phyloP scores from a whole-genome alignment of 2,797 vertebrate genomes.

The Helicolenus hilgendorfi region DNA sequence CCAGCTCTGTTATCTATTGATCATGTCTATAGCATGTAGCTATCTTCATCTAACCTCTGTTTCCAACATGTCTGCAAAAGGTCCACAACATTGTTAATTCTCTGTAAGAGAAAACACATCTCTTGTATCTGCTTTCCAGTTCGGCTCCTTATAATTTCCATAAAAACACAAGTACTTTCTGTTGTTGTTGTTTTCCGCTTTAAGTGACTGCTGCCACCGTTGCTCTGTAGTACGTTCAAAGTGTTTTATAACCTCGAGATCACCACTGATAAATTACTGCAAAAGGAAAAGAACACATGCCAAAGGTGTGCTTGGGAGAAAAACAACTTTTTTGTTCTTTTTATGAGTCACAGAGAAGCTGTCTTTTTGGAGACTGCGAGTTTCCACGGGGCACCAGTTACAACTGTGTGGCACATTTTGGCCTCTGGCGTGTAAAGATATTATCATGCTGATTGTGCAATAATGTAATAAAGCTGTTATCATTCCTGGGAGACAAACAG shows the following conservation, averaged over 20 bases:
- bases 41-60: not conserved
- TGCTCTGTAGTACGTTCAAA: conserved; percentile 39
- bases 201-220: conserved; percentile 1
- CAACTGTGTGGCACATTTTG: not conserved
- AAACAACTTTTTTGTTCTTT: conserved; percentile 22
- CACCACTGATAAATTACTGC: conserved; percentile 22
- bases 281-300: conserved; percentile 9
- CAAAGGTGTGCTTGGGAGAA: conserved; percentile 29
- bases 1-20: not conserved
- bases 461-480: conserved; percentile 52
- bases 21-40: not conserved
- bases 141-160: not conserved
- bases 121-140: not conserved
- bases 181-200: conserved; percentile 30
- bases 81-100: not conserved
- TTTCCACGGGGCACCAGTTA: not conserved
- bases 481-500: conserved; percentile 27
- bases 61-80: not conserved
- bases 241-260: conserved; percentile 32
- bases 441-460: conserved; percentile 36
- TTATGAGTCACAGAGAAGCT: not conserved
- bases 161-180: not conserved
- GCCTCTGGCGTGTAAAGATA: conserved; percentile 24
- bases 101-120: not conserved
- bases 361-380: not conserved